These are phyloP conservation scores for Rhizomys pruinosus DNA, from an alignment of 2,113 vertebrate species.

Conservation along the genomic window DNA sequence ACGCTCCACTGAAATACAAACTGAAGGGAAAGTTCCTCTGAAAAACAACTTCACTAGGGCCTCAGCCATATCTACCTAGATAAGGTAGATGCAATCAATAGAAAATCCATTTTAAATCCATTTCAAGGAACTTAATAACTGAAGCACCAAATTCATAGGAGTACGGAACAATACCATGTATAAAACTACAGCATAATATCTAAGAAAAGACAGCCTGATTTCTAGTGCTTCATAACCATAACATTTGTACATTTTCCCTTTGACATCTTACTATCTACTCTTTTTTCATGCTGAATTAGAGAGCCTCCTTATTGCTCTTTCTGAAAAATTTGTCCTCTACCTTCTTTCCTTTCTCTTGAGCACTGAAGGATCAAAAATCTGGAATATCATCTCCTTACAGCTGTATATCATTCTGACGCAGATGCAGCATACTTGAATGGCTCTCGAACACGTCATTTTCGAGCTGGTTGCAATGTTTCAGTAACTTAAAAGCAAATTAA, in stretches of 20 bases:
- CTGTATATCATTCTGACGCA: background rate
- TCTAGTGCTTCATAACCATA: background rate
- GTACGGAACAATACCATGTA: background rate
- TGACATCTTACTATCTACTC: slow-evolving; percentile 32
- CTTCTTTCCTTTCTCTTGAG: background rate
- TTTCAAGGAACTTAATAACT: slow-evolving; percentile 26
- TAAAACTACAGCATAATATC: slow-evolving; percentile 27
- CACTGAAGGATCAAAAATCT: background rate
- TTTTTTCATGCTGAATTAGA: slow-evolving; percentile 48
- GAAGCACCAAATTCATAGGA: slow-evolving; percentile 21
- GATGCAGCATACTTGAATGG: background rate
- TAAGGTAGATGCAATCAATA: background rate
- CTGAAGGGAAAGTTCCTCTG: background rate
- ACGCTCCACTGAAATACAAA: slow-evolving; percentile 31
- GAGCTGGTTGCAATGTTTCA: background rate
- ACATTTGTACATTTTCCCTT: slow-evolving; percentile 38
- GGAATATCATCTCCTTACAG: slow-evolving; percentile 18
- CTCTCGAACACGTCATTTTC: background rate
- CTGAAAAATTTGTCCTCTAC: background rate
- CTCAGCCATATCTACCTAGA: background rate
- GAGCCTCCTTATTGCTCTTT: slow-evolving; percentile 9
- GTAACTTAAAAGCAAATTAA: slow-evolving; percentile 38
- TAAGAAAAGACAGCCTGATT: background rate
- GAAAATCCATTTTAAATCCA: slow-evolving; percentile 49
- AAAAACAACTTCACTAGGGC: background rate